These are phyloP conservation scores for Phrixothrix hirtus DNA, from an alignment of 2,888 invertebrate species.

Conservation along the genomic window DNA sequence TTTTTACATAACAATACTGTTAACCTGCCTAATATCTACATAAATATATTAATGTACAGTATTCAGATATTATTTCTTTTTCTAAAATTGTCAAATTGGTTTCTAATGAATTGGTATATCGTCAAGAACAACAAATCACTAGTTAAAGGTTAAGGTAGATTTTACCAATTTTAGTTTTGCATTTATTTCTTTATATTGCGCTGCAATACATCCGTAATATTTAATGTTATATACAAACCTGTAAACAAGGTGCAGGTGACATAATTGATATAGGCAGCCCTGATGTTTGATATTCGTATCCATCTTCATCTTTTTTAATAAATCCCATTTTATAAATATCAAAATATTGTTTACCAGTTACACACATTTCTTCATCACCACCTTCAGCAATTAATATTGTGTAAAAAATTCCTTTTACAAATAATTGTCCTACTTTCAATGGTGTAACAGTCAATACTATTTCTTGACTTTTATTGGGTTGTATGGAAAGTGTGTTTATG, in stretches of 20 bases:
- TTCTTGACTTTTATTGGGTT: constrained; percentile 64
- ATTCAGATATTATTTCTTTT: too few species aligned
- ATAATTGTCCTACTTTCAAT: constrained; percentile 71
- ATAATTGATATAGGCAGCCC: constrained; percentile 71
- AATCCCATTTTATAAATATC: constrained; percentile 61
- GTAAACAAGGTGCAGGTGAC: constrained; percentile 79
- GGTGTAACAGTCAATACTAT: constrained; percentile 75
- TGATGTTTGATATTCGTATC: constrained; percentile 31
- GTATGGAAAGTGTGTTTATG: constrained; percentile 61
- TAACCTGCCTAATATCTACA: too few species aligned
- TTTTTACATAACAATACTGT: too few species aligned
- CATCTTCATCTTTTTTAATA: constrained; percentile 60
- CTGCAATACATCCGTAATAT: too few species aligned
- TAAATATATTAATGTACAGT: too few species aligned
- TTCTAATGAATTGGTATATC: too few species aligned
- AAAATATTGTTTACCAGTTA: constrained; percentile 65
- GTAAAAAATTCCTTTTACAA: constrained; percentile 69
- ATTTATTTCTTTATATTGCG: too few species aligned
- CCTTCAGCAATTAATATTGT: constrained; percentile 46
- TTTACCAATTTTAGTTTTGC: too few species aligned
- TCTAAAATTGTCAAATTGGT: too few species aligned
- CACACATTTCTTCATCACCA: constrained; percentile 53
- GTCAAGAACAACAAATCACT: too few species aligned
- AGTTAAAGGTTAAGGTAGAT: too few species aligned
- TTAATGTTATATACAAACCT: too few species aligned